Conservation (phyloP, 2,113 vertebrate species). For the Tenrec ecaudatus region DNA sequence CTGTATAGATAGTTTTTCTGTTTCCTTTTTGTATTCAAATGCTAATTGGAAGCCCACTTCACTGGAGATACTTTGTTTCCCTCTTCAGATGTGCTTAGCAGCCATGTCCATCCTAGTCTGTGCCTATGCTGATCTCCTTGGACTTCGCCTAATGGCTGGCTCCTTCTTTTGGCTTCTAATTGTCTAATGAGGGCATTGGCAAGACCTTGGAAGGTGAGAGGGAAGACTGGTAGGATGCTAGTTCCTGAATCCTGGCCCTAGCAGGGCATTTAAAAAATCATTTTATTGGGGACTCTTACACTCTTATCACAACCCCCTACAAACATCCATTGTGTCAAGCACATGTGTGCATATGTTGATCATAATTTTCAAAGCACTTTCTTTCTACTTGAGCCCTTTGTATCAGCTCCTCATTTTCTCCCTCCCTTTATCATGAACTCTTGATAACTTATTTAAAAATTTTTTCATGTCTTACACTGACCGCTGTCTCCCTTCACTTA, state of each 20-base stretch:
- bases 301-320: no score
- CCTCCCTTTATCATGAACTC: no score
- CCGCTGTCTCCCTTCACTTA: no score
- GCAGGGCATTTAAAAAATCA: background rate
- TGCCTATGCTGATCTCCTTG: background rate
- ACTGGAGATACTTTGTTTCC: background rate
- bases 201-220: background rate
- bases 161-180: slow-evolving; percentile 2
- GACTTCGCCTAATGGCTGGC: background rate
- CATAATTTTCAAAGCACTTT: no score
- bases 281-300: no score
- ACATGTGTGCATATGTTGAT: no score
- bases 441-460: no score
- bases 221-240: background rate
- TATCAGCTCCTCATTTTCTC: no score
- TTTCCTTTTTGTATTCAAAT: background rate
- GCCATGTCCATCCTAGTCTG: background rate
- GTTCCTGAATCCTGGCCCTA: background rate
- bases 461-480: no score
- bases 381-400: no score
- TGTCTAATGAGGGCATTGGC: background rate
- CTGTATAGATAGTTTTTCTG: background rate
- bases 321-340: no score
- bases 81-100: background rate
- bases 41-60: background rate